Percentiles rank a stretch among this genome's conserved stretches.
Conservation (phyloP, 2,113 vertebrate genomes). For the Artemisiospiza belli region DNA sequence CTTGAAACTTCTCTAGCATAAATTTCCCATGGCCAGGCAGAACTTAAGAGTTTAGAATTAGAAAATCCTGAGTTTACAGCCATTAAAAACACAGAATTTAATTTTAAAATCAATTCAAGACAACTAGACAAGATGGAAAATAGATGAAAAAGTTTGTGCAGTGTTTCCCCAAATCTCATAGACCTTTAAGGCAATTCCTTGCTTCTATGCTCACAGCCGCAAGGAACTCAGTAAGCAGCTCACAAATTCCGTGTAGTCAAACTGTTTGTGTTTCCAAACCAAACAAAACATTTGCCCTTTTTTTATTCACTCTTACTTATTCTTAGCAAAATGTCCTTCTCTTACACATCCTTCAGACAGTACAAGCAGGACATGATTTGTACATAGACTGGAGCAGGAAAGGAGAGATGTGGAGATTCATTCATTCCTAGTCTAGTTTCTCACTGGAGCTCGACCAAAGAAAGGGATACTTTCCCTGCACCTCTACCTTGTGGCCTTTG, state of each 20-base stretch:
- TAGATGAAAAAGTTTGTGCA: background rate
- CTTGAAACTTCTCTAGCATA: background rate
- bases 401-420: background rate
- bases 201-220: background rate
- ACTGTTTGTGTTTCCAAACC: background rate
- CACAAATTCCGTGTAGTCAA: background rate
- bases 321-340: background rate
- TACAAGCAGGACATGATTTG: background rate
- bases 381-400: background rate
- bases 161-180: background rate
- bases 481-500: background rate
- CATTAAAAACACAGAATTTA: background rate
- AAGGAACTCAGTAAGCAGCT: background rate
- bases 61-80: background rate
- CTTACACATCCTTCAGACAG: background rate
- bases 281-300: background rate
- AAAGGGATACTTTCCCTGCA: background rate
- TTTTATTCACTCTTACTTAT: background rate
- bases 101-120: background rate
- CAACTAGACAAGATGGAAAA: background rate
- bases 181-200: background rate
- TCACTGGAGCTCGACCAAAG: background rate
- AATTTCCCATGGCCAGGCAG: background rate
- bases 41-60: background rate
- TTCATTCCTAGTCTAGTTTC: background rate